A percentile compares a stretch with the other conserved stretches of the same genome.
Evolutionary conservation across 1,140 invertebrate species (phyloP).

Genomic region (Sycophila sp.): DNA sequence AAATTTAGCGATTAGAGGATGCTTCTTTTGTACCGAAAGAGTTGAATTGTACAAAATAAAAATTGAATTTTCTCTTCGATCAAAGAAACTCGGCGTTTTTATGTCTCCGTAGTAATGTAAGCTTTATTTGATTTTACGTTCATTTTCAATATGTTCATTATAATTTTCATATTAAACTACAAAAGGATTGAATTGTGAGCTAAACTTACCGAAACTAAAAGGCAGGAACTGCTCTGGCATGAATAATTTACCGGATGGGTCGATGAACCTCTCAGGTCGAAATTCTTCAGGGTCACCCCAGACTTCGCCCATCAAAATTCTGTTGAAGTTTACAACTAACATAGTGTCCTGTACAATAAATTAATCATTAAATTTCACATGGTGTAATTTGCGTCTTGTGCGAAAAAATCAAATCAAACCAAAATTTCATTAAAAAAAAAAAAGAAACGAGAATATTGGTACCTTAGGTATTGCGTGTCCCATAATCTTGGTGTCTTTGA

Average conservation of each 20-base stretch:
- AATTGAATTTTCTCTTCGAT: conserved; percentile 16
- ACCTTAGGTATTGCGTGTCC: conserved; percentile 83
- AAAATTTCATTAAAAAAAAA: no score
- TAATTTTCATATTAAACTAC: neutral
- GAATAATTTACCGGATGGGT: conserved; percentile 71
- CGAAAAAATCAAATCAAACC: no score
- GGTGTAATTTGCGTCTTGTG: no score
- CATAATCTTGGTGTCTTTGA: conserved; percentile 75
- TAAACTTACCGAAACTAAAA: conserved; percentile 75
- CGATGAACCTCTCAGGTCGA: conserved; percentile 81
- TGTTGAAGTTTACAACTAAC: conserved; percentile 84
- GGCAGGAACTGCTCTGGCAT: conserved; percentile 79
- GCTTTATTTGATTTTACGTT: neutral
- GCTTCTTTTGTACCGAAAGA: no score
- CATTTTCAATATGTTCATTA: no score
- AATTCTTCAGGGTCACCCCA: conserved; percentile 80
- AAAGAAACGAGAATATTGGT: no score
- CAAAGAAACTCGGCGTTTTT: neutral
- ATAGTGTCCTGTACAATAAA: conserved; percentile 76
- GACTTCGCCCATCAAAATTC: conserved; percentile 76
- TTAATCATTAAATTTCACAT: no score
- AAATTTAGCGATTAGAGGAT: neutral
- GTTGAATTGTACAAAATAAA: conserved; percentile 37
- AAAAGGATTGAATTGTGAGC: neutral
- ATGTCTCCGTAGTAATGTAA: no score